Conservation (phyloP, 2,113 vertebrate genomes). For the Myanophis thanlyinensis region DNA sequence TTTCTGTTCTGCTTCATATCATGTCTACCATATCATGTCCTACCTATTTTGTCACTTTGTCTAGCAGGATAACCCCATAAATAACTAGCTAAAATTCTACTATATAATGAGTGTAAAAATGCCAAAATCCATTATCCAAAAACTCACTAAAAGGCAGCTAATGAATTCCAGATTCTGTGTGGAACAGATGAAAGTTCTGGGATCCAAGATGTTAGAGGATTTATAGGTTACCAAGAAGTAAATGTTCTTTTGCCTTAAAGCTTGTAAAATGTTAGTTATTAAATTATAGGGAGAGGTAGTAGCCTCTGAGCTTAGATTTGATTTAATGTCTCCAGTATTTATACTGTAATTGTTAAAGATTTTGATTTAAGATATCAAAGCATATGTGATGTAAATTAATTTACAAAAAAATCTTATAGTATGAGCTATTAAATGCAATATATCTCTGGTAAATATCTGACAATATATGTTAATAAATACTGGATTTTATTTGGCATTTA, state of each 20-base stretch:
- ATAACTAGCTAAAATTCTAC: not conserved
- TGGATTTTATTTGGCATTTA: conserved; percentile 1
- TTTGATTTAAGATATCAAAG: conserved; percentile 1
- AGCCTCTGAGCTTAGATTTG: not conserved
- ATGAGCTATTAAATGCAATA: not conserved
- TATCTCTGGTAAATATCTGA: conserved; percentile 7
- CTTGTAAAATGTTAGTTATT: not conserved
- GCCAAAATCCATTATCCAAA: not conserved
- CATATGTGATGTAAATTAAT: not conserved
- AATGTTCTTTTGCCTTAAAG: not conserved
- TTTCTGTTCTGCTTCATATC: not conserved
- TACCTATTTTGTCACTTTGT: not conserved
- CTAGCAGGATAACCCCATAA: not conserved
- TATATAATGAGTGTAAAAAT: not conserved
- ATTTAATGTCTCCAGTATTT: not conserved
- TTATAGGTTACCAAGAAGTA: not conserved
- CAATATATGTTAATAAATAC: conserved; percentile 4
- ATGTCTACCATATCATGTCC: not conserved
- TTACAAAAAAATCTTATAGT: not conserved
- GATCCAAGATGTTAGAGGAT: not conserved
- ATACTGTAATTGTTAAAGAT: not conserved
- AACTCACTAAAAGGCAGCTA: not conserved
- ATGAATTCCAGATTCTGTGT: not conserved
- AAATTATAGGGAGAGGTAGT: not conserved
- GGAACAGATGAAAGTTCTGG: not conserved